These are phyloP conservation scores for Uloborus diversus DNA, from an alignment of 1,140 invertebrate genomes.

Conservation along the genomic window DNA sequence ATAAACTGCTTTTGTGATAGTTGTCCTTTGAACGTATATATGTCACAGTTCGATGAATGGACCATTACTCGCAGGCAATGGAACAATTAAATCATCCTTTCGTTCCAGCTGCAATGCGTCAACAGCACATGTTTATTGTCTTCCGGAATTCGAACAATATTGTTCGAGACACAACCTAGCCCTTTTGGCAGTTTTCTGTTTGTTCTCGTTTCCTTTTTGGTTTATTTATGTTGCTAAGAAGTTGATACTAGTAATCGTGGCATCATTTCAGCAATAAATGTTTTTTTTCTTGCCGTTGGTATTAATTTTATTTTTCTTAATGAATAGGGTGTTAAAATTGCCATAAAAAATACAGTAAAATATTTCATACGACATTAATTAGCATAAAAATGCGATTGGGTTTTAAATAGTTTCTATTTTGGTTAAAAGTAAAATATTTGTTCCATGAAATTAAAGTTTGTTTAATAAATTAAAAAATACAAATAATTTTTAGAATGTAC, in stretches of 20 bases:
- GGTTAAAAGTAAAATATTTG: too few species aligned
- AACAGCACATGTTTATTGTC: conserved; percentile 42
- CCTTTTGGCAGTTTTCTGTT: conserved; percentile 10
- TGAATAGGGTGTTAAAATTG: too few species aligned
- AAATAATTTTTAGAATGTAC: too few species aligned
- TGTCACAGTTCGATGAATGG: conserved; percentile 2
- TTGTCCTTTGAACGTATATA: too few species aligned
- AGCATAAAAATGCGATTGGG: too few species aligned
- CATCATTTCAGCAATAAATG: background rate
- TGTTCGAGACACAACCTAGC: background rate
- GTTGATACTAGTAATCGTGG: background rate
- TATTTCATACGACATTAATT: too few species aligned
- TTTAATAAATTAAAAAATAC: too few species aligned
- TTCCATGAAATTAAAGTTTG: too few species aligned
- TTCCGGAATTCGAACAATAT: conserved; percentile 11
- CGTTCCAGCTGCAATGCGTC: conserved; percentile 21
- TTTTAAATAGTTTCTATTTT: too few species aligned
- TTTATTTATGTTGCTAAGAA: background rate
- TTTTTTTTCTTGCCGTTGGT: background rate
- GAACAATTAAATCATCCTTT: conserved; percentile 42
- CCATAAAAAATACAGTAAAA: too few species aligned
- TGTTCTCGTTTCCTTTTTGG: background rate
- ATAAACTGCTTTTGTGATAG: too few species aligned
- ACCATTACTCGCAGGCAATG: conserved; percentile 38
- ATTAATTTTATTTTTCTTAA: too few species aligned